A percentile compares a stretch with the other conserved stretches of the same genome.
Evolutionary conservation across 2,888 invertebrate species (phyloP).

Genomic region (Sesia bembeciformis): DNA sequence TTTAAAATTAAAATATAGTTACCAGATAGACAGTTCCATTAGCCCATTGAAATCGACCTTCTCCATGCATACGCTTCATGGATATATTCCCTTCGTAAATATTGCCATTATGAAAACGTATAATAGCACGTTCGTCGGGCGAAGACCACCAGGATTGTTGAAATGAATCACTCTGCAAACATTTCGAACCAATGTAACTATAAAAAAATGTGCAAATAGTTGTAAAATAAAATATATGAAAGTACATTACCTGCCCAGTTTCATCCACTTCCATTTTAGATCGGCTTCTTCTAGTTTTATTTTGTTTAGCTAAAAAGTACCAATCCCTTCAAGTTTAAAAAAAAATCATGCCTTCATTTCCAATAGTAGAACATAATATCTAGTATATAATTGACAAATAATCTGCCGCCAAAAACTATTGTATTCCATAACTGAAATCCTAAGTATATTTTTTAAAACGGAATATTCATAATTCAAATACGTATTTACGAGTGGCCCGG

Average conservation of each 20-base stretch:
- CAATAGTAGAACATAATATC: too few relatives aligned
- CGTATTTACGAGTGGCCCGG: too few relatives aligned
- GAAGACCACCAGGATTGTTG: constrained; percentile 40
- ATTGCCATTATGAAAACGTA: constrained; percentile 74
- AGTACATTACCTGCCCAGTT: neutral
- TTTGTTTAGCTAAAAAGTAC: constrained; percentile 19
- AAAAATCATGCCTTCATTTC: too few relatives aligned
- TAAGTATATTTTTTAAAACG: too few relatives aligned
- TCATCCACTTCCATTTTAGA: constrained; percentile 29
- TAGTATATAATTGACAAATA: too few relatives aligned
- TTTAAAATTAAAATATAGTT: constrained; percentile 5
- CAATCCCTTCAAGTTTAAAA: neutral
- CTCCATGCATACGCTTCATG: constrained; percentile 73
- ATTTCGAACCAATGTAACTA: too few relatives aligned
- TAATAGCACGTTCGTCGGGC: constrained; percentile 57
- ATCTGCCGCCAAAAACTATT: too few relatives aligned
- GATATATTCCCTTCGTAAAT: constrained; percentile 69
- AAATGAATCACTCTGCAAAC: constrained; percentile 21
- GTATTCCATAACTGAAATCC: too few relatives aligned
- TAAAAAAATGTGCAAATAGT: neutral
- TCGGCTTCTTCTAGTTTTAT: constrained; percentile 33
- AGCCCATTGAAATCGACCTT: constrained; percentile 73
- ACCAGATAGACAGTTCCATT: constrained; percentile 74
- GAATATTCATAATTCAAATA: too few relatives aligned
- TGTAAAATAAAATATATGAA: neutral